Evolutionary conservation across 2,797 vertebrate species (phyloP), one percentile per base, ranked within the genome.

Genomic region (Paedocypris micromegethes): DNA sequence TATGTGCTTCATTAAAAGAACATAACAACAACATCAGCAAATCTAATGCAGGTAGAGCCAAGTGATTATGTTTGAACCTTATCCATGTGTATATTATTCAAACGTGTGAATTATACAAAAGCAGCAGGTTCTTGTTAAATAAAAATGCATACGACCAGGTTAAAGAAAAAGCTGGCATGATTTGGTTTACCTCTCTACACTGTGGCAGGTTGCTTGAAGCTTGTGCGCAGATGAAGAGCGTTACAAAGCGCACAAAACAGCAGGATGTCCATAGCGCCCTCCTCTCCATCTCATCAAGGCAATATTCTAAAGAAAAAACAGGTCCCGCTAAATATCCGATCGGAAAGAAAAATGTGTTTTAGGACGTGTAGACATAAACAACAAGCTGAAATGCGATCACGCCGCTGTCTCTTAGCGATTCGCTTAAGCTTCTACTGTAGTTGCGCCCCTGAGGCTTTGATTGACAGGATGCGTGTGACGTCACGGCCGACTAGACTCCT

Each of bases 111-210:
- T 23, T 23, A 23, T 23, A 23, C 23, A 23, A 23, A 23, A 23
- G 23, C 23, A 23, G 23, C 23, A 23, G 23, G 23, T 23, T 23
- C 23, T 23, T 23, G 23, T 23, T 23, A 23, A 23, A 23, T 23
- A 23, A 23, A 23, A 23, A 23, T 23, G 23, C 23, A 23, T 23
- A 23, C 23, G 23, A 23, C 23, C 23, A 23, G 23, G 39, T 47
- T 39, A 6, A 3, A 5, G 1, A 55, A 8, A 51, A 39, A 52
- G n/a, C 6, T 46, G 9, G 4, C 44, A 55, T 42, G 45, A 3
- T 39, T 45, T 55, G 48, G 50, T 66, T 78, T 78, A 78, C 77
- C 77, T 75, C 73, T 63, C 61, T 51, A 55, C 77, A 78, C 61
- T 52, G 71, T 44, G 71, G 73, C 71, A 58, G 71, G 67, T 58